These are phyloP conservation scores for Microctonus aethiopoides DNA, from an alignment of 2,888 invertebrate genomes.

Conservation along the genomic window DNA sequence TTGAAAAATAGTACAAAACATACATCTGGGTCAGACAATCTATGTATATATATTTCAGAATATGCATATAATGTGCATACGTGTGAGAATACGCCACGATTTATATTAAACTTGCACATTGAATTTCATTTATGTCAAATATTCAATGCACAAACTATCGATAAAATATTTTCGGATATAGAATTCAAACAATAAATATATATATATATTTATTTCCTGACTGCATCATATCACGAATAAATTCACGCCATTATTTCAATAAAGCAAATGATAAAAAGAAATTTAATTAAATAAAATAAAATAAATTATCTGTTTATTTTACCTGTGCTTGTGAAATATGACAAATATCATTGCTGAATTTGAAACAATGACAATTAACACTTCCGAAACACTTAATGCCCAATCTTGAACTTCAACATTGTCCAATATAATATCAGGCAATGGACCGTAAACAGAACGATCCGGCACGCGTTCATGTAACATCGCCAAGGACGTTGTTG, in stretches of 20 bases:
- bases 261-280: neutral
- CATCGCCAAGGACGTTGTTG: conserved; percentile 80
- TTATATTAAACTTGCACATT: neutral
- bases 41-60: neutral
- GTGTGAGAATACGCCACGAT: neutral
- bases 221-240: neutral
- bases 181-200: neutral
- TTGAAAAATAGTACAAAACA: neutral
- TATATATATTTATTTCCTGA: neutral
- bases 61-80: neutral
- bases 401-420: conserved; percentile 80
- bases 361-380: conserved; percentile 85
- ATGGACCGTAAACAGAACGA: conserved; percentile 77
- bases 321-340: conserved; percentile 88
- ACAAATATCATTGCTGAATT: conserved; percentile 81
- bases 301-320: conserved; percentile 39
- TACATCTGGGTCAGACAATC: neutral
- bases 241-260: neutral
- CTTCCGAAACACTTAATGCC: conserved; percentile 86
- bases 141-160: neutral
- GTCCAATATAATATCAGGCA: conserved; percentile 87
- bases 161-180: neutral
- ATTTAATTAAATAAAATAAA: neutral
- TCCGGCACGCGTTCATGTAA: conserved; percentile 91
- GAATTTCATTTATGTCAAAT: neutral